Conservation (phyloP, 2,797 vertebrate genomes). For the Botia almorhae region DNA sequence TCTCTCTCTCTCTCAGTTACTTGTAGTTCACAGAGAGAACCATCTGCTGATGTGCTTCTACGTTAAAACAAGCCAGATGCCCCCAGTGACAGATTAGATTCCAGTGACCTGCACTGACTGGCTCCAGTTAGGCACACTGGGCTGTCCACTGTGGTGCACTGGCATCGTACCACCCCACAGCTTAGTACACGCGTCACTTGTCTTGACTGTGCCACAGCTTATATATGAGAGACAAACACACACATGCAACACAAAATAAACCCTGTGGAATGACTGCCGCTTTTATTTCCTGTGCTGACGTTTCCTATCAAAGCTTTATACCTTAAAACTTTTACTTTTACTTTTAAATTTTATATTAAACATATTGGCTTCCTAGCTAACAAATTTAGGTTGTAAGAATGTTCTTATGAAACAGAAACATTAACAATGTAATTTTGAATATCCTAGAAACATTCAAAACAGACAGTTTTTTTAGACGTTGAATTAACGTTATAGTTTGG, state of each 20-base stretch:
- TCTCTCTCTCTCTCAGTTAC: slow-evolving; percentile 22
- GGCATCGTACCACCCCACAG: slow-evolving; percentile 4
- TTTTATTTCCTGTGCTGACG: no score
- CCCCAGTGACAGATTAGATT: slow-evolving; percentile 23
- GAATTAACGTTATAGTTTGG: no score
- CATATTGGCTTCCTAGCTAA: no score
- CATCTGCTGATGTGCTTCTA: slow-evolving; percentile 41
- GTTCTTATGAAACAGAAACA: no score
- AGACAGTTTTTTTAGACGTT: no score
- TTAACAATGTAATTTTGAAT: no score
- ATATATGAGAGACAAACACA: neutral
- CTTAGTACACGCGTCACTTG: slow-evolving; percentile 12
- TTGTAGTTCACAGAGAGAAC: slow-evolving; percentile 2
- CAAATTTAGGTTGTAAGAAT: no score
- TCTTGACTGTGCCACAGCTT: slow-evolving; percentile 1
- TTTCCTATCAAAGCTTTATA: no score
- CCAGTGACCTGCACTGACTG: slow-evolving; percentile 33
- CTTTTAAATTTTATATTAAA: no score
- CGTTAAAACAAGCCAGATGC: slow-evolving; percentile 25
- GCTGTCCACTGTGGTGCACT: slow-evolving; percentile 9
- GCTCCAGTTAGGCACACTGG: slow-evolving; percentile 1
- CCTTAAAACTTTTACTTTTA: no score
- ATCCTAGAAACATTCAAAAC: no score
- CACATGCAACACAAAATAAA: neutral
- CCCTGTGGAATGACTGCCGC: neutral